phyloP scores from a whole-genome alignment of 2,113 vertebrate species.

The Bettongia penicillata region DNA sequence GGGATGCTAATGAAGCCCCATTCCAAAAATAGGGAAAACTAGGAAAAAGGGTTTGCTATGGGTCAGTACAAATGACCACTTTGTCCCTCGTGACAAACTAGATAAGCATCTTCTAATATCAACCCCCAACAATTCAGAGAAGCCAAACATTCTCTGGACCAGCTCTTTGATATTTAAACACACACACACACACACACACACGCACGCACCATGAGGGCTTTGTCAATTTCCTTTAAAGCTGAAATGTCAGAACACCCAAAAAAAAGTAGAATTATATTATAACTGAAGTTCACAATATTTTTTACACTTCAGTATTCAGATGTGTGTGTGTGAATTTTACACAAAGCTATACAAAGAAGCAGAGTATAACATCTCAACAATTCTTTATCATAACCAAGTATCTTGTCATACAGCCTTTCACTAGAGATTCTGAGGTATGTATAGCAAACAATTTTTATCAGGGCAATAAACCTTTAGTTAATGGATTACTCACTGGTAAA shows the following conservation, averaged over 20 bases:
- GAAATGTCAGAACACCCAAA: conserved; percentile 41
- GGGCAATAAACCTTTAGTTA: conserved; percentile 37
- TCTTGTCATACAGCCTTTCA: not conserved
- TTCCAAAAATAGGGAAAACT: not conserved
- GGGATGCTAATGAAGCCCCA: conserved; percentile 3
- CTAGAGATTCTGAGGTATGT: not conserved
- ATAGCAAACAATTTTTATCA: conserved; percentile 8
- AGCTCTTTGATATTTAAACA: not conserved
- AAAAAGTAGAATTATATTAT: conserved; percentile 15
- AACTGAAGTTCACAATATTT: not conserved
- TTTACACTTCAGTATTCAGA: conserved; percentile 12
- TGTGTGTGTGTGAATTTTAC: not conserved
- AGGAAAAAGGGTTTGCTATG: conserved; percentile 22
- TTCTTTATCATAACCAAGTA: not conserved
- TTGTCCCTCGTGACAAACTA: not conserved
- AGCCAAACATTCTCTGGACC: conserved; percentile 1
- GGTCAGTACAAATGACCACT: not conserved
- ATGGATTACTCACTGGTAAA: conserved; percentile 30
- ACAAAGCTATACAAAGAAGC: conserved; percentile 3
- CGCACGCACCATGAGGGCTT: not conserved
- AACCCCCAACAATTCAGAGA: conserved; percentile 32
- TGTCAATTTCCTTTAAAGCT: conserved; percentile 13
- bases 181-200: not conserved
- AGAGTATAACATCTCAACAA: not conserved
- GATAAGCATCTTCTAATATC: not conserved